Conservation (phyloP, 2,888 invertebrate species). For the Drosophila seclusa region DNA sequence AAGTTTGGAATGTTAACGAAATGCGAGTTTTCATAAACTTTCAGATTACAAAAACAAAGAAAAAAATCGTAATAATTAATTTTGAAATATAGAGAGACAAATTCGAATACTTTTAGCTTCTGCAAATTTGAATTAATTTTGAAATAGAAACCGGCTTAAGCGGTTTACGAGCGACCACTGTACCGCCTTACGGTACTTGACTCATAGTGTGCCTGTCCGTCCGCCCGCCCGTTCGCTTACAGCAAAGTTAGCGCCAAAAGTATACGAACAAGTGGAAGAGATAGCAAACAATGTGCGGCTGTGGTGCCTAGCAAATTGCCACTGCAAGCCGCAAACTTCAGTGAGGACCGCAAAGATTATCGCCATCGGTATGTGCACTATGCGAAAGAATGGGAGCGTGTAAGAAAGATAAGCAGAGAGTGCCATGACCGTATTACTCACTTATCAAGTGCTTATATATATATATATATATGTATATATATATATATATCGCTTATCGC, state of each 20-base stretch:
- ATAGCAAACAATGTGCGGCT: slow-evolving; percentile 71
- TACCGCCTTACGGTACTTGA: slow-evolving; percentile 21
- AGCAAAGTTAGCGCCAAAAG: slow-evolving; percentile 45
- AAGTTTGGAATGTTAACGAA: neutral
- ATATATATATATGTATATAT: slow-evolving; percentile 1
- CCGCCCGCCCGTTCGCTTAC: neutral
- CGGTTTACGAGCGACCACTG: neutral
- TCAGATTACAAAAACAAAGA: neutral
- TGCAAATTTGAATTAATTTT: neutral
- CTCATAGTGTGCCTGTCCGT: neutral
- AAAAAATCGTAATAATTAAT: neutral
- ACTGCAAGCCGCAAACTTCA: slow-evolving; percentile 67
- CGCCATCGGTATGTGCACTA: slow-evolving; percentile 40
- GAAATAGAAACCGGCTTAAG: neutral
- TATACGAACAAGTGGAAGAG: slow-evolving; percentile 48
- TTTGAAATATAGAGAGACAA: neutral
- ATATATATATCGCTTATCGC: slow-evolving; percentile 48
- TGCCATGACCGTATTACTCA: slow-evolving; percentile 41
- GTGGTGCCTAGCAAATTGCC: slow-evolving; percentile 64
- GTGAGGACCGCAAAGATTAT: slow-evolving; percentile 60
- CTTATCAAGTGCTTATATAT: slow-evolving; percentile 25
- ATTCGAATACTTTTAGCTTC: neutral
- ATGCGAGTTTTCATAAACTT: neutral
- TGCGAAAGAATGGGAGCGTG: neutral
- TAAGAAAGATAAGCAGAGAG: slow-evolving; percentile 5